Base-by-base conservation (phyloP, 2,113 vertebrate genomes). In the Macquaria australasica region DNA sequence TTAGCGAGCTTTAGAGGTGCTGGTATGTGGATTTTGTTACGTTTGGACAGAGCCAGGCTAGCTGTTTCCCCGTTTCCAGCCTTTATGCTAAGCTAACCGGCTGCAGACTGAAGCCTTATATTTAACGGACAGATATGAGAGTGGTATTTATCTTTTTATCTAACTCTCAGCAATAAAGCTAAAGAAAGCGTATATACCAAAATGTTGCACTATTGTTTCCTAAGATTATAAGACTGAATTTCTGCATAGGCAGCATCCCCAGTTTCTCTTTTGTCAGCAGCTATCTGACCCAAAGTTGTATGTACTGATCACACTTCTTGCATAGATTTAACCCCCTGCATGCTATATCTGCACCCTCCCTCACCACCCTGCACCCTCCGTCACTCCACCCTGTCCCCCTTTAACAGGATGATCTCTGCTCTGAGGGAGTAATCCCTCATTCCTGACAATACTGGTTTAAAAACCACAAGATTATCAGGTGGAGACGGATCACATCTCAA, bases 331-430 rank as follows among this genome's bases (percentile, higher is more conserved):
- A 34, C 21, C 48, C 14, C 8, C 31, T 66, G 31, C 20, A 23
- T 70, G 9, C 34, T 63, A 12, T 15, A 56, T 75, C 23, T 43
- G 56, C 21, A 37, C 73, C 60, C 41, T 28, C 25, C 37, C 39
- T 75, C 74, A 50, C 34, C 74, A 34, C 53, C 51, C 28, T 20
- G 39, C 37, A 43, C 62, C 79, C 55, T 79, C 72, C 14, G 15
- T 73, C n/a, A 48, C 51, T 41, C 53, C 41, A 43, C 62, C 50
- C 79, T n/a, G 55, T 41, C 71, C 63, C 78, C 73, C 6, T 85
- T 76, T 92, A 93, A 94, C 80, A 80, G 88, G 93, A 95, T 94
- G 87, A 92, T 90, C 73, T 82, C 73, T 73, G 74, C 83, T 94
- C 51, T n/a, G 34, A 66, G 18, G 51, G 63, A 76, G 6, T 91